Conservation (phyloP, 1,140 invertebrate genomes). For the Leptestheria dahalacensis region DNA sequence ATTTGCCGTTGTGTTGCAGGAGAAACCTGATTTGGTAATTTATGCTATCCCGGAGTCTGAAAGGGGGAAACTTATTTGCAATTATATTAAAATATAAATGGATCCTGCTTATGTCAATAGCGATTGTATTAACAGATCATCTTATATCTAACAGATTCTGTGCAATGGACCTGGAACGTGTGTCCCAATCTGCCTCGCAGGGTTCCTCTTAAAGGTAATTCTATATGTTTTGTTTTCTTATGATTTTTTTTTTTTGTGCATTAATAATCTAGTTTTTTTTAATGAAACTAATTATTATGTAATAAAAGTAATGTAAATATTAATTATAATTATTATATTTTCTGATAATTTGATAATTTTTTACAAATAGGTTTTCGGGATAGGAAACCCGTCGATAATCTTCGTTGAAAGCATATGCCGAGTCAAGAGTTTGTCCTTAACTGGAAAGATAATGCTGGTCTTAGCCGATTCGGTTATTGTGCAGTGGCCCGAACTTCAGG, state of each 20-base stretch:
- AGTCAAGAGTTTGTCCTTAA: conserved; percentile 71
- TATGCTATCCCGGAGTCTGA: too few relatives aligned
- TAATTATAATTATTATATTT: too few relatives aligned
- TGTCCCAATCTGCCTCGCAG: conserved; percentile 64
- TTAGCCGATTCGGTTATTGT: conserved; percentile 75
- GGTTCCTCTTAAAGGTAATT: conserved; percentile 27
- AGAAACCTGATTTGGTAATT: conserved; percentile 49
- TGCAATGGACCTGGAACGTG: conserved; percentile 95
- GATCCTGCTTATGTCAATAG: conserved; percentile 7
- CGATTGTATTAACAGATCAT: conserved; percentile 5
- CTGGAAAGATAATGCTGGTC: conserved; percentile 69
- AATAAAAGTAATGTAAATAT: too few relatives aligned
- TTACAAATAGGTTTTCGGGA: conserved; percentile 44
- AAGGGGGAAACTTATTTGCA: too few relatives aligned
- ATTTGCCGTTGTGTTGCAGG: conserved; percentile 49
- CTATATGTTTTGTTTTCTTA: conserved; percentile 13
- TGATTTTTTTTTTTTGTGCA: too few relatives aligned
- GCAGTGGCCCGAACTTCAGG: conserved; percentile 63
- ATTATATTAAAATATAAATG: too few relatives aligned
- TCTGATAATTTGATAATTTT: too few relatives aligned
- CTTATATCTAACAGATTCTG: conserved; percentile 35
- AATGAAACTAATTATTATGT: too few relatives aligned
- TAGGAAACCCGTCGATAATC: conserved; percentile 56
- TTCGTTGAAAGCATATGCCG: conserved; percentile 91
- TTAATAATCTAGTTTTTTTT: too few relatives aligned